phyloP scores from a whole-genome alignment of 2,888 invertebrate genomes.

The Protodeltote pygarga region DNA sequence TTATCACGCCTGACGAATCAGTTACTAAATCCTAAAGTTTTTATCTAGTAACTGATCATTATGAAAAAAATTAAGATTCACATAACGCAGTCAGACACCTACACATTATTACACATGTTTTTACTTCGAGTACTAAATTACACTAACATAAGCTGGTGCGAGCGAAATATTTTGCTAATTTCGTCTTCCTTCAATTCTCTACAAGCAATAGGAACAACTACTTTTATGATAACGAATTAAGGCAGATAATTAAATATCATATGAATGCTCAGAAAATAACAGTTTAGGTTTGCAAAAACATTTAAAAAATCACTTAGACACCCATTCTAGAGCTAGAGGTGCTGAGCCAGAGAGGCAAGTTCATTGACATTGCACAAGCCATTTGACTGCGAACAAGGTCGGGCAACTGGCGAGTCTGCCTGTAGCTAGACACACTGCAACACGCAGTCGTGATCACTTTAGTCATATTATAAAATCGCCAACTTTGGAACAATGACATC shows the following conservation, averaged over 20 bases:
- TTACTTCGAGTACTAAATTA: constrained; percentile 25
- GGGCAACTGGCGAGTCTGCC: constrained; percentile 7
- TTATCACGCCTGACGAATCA: no score
- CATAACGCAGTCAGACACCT: neutral
- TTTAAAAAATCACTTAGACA: constrained; percentile 14
- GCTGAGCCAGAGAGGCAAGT: constrained; percentile 48
- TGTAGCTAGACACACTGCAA: neutral
- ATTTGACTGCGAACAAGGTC: constrained; percentile 48
- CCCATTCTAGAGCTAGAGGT: constrained; percentile 42
- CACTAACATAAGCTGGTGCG: constrained; percentile 8
- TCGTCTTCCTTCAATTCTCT: constrained; percentile 6
- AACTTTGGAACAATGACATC: constrained; percentile 32
- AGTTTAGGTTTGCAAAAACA: constrained; percentile 11
- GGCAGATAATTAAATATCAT: constrained; percentile 6
- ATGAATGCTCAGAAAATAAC: constrained; percentile 1
- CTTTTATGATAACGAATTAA: constrained; percentile 9
- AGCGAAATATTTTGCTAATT: constrained; percentile 17
- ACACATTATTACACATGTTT: constrained; percentile 16
- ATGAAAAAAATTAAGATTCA: constrained; percentile 2
- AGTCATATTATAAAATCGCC: constrained; percentile 9
- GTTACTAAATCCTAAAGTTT: constrained; percentile 15
- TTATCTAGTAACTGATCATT: no score
- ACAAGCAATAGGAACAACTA: constrained; percentile 7
- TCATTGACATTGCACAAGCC: constrained; percentile 57
- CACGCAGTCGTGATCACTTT: constrained; percentile 11